Conservation (phyloP, 2,113 vertebrate species). For the Python bivittatus region DNA sequence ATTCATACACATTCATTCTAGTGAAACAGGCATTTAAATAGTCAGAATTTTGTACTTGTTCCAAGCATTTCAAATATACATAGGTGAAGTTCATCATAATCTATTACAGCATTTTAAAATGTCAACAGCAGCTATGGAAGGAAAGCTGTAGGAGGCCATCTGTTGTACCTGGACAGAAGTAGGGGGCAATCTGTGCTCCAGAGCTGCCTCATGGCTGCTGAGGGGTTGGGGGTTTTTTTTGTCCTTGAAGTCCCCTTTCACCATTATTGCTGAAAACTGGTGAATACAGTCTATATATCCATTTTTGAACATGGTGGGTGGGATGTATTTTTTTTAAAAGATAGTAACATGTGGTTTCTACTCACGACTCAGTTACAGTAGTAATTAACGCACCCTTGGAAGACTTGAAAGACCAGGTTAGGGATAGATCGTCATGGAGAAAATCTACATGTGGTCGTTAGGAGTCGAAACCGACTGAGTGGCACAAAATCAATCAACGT, state of each 20-base stretch:
- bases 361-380: not conserved
- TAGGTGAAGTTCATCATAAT: not conserved
- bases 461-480: not conserved
- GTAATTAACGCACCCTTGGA: not conserved
- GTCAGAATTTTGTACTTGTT: not conserved
- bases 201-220: not conserved
- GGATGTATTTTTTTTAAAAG: not conserved
- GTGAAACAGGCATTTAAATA: not conserved
- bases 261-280: not conserved
- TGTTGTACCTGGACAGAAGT: not conserved
- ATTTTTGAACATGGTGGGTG: not conserved
- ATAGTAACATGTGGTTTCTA: not conserved
- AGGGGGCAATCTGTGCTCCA: not conserved
- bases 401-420: not conserved
- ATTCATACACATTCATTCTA: not conserved
- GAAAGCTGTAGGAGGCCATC: not conserved
- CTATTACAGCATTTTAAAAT: not conserved
- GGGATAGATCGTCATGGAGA: not conserved
- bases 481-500: not conserved
- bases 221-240: not conserved
- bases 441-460: not conserved
- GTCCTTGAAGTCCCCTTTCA: not conserved
- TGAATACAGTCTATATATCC: not conserved
- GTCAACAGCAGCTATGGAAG: not conserved
- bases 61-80: not conserved